Percentiles rank a stretch among this genome's conserved stretches.
These are phyloP conservation scores for Galerucella calmariensis DNA, from an alignment of 2,888 invertebrate genomes.

Conservation along the genomic window DNA sequence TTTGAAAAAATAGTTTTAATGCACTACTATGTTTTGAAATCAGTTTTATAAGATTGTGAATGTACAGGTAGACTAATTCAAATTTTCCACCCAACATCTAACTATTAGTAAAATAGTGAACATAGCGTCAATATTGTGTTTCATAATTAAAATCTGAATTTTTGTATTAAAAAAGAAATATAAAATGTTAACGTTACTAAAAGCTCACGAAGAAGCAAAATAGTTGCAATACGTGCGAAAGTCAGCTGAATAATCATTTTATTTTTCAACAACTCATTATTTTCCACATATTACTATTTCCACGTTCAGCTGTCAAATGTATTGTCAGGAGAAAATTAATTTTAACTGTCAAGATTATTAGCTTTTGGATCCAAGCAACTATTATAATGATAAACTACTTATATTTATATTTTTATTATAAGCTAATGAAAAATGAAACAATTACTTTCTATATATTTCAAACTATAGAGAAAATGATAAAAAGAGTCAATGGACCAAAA, in stretches of 20 bases:
- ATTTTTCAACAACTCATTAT: too few relatives aligned
- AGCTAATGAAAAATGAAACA: background rate
- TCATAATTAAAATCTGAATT: too few relatives aligned
- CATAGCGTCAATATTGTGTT: too few relatives aligned
- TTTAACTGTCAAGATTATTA: background rate
- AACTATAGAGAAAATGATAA: background rate
- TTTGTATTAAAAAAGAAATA: too few relatives aligned
- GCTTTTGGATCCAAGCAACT: background rate
- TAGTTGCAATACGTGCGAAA: too few relatives aligned
- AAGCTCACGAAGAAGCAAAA: too few relatives aligned
- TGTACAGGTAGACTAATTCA: background rate
- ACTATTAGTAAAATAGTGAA: background rate
- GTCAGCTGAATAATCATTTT: too few relatives aligned
- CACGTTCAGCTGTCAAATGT: too few relatives aligned
- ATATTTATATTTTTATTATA: background rate
- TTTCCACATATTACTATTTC: too few relatives aligned
- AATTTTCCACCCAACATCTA: background rate
- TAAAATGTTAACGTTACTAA: too few relatives aligned
- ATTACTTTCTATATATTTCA: background rate
- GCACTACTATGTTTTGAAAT: background rate
- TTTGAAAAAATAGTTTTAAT: background rate
- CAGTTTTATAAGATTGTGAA: background rate
- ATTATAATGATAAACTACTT: background rate
- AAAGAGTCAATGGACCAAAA: constrained; percentile 9
- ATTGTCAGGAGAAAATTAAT: too few relatives aligned